These are phyloP conservation scores for Clarias magur DNA, from an alignment of 2,113 vertebrate genomes.

Conservation along the genomic window DNA sequence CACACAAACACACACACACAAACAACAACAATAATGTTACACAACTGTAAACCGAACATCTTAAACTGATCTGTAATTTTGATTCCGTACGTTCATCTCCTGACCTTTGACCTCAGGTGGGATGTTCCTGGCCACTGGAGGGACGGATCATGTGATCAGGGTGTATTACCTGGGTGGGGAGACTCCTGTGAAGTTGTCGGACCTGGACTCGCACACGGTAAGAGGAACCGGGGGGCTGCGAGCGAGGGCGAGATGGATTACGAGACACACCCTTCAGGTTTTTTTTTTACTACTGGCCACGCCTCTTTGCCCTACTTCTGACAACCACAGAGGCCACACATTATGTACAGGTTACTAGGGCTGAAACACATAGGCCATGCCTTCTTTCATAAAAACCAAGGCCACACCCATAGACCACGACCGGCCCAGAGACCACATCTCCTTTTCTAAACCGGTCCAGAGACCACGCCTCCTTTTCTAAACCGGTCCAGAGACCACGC, in stretches of 20 bases:
- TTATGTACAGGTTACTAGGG: no score
- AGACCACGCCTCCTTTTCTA: no score
- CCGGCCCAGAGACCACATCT: neutral
- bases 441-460: neutral
- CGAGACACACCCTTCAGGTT: neutral
- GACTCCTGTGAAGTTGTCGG: slow-evolving; percentile 89
- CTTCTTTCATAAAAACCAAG: neutral
- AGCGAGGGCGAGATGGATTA: neutral
- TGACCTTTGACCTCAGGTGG: slow-evolving; percentile 76
- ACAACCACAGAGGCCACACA: neutral
- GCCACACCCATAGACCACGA: neutral
- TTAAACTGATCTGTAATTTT: neutral
- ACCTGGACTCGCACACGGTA: slow-evolving; percentile 92
- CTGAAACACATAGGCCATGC: neutral
- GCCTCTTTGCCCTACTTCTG: no score
- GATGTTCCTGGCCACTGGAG: slow-evolving; percentile 95
- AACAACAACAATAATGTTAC: neutral
- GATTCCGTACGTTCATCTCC: neutral
- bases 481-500: neutral
- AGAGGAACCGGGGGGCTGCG: slow-evolving; percentile 46
- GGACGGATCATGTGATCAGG: slow-evolving; percentile 94
- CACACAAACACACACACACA: neutral
- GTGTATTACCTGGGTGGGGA: slow-evolving; percentile 95
- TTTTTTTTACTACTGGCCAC: no score
- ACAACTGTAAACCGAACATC: neutral